phyloP scores from a whole-genome alignment of 92 coral and sea anemone genomes.

The Paramuricea clavata region DNA sequence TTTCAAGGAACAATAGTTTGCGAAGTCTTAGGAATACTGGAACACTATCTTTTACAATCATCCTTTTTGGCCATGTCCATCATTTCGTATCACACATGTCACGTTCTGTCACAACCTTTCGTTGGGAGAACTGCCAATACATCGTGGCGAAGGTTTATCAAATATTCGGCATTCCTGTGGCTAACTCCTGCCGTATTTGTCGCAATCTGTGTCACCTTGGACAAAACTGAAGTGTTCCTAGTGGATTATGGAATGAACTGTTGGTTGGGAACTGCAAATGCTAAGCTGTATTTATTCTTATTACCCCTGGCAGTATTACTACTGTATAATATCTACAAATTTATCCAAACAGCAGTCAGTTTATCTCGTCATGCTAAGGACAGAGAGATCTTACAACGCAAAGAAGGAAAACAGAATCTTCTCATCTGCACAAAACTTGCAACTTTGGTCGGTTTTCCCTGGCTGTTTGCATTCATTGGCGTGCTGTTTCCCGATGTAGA shows the following conservation, averaged over 20 bases:
- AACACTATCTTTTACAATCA: background rate
- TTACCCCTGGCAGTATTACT: conserved; percentile 1
- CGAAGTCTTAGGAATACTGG: background rate
- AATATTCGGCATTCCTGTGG: background rate
- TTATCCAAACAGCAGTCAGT: background rate
- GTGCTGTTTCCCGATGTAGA: background rate
- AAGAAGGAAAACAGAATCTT: background rate
- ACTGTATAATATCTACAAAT: background rate
- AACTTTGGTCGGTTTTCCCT: conserved; percentile 12
- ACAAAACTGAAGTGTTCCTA: background rate
- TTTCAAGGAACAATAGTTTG: background rate
- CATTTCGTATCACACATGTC: background rate
- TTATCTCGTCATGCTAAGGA: background rate
- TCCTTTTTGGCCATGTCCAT: background rate
- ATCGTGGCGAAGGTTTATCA: background rate
- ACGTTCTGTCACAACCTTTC: background rate
- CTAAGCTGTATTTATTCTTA: background rate
- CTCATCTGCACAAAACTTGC: conserved; percentile 11
- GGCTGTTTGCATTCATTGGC: conserved; percentile 1
- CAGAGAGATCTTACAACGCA: background rate
- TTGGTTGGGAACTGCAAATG: background rate
- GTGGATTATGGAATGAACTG: conserved; percentile 18
- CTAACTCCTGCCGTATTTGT: background rate
- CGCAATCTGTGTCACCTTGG: background rate
- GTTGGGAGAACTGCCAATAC: background rate